phyloP scores from a whole-genome alignment of 1,140 invertebrate genomes.

The Arion vulgaris region DNA sequence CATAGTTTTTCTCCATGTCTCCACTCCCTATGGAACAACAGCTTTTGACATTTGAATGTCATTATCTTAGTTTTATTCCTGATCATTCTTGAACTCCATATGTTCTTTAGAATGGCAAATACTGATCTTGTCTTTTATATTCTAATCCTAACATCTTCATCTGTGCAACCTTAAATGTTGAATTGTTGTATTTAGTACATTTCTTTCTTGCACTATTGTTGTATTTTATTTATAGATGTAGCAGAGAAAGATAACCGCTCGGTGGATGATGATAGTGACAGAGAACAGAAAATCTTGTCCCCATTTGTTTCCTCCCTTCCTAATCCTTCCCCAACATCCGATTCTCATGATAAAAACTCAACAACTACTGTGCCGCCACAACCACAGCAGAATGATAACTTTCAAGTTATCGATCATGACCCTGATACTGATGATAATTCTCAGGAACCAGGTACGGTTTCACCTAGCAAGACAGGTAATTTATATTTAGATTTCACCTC shows the following conservation, averaged over 20 bases:
- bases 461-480: conserved; percentile 42
- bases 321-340: background rate
- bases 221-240: background rate
- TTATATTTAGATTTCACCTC: conserved; percentile 46
- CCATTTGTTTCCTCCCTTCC: background rate
- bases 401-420: background rate
- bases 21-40: too few species aligned
- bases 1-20: too few species aligned
- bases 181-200: too few species aligned
- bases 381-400: background rate
- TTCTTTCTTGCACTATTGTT: background rate
- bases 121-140: too few species aligned
- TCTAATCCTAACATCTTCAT: too few species aligned
- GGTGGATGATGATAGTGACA: background rate
- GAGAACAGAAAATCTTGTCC: background rate
- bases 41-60: too few species aligned
- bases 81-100: too few species aligned
- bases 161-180: too few species aligned
- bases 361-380: background rate
- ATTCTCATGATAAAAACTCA: background rate
- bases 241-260: conserved; percentile 5
- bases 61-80: too few species aligned
- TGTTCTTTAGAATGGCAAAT: too few species aligned
- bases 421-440: background rate
- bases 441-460: conserved; percentile 3